phyloP scores from a whole-genome alignment of 2,797 vertebrate species.

The Lithobates sylvaticus region DNA sequence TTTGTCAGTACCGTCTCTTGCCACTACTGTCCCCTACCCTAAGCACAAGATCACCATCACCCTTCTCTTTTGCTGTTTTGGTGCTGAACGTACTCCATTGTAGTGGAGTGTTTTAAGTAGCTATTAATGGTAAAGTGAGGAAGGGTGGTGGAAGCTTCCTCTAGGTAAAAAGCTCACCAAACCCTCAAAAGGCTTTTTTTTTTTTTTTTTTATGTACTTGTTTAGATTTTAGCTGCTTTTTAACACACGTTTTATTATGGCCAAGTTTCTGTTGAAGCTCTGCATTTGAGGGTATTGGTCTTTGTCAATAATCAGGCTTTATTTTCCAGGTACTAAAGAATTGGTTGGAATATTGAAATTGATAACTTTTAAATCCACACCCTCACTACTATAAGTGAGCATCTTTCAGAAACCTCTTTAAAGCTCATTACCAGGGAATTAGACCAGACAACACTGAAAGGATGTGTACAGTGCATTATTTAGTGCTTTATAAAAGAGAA shows the following conservation, averaged over 20 bases:
- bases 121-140: not conserved
- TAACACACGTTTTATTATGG: not conserved
- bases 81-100: not conserved
- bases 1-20: constrained; percentile 21
- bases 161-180: not conserved
- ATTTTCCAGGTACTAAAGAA: not conserved
- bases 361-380: not conserved
- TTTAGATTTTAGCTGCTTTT: not conserved
- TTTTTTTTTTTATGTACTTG: not conserved
- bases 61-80: not conserved
- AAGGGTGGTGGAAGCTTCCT: not conserved
- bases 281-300: not conserved
- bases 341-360: not conserved
- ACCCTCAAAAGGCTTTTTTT: constrained; percentile 3
- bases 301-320: too few species aligned
- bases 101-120: constrained; percentile 3
- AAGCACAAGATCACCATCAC: constrained; percentile 15
- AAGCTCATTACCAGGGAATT: not conserved
- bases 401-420: not conserved
- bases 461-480: not conserved
- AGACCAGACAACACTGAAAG: not conserved
- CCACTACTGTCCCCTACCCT: constrained; percentile 43
- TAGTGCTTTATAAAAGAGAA: too few species aligned
- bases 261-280: not conserved
- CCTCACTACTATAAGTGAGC: too few species aligned